These are phyloP conservation scores for Apomyelois bistriatella DNA, from an alignment of 2,888 invertebrate genomes.

Conservation along the genomic window DNA sequence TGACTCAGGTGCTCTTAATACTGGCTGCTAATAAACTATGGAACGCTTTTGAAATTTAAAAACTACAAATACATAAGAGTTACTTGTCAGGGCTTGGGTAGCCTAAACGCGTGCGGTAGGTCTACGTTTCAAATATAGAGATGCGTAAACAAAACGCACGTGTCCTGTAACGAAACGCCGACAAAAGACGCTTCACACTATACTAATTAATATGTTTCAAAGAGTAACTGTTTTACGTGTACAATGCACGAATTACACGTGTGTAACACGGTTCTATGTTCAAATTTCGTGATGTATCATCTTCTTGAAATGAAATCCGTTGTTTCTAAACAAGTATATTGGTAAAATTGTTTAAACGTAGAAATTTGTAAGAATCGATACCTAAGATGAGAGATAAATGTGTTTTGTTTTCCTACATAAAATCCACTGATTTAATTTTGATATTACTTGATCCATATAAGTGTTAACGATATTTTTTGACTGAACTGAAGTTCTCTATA, in stretches of 20 bases:
- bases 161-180: conserved; percentile 40
- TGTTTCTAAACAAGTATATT: no score
- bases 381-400: no score
- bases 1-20: background rate
- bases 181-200: conserved; percentile 32
- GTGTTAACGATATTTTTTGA: no score
- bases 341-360: no score
- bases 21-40: background rate
- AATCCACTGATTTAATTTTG: no score
- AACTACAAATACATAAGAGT: background rate
- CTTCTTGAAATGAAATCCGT: no score
- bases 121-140: conserved; percentile 42
- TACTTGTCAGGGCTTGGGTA: no score
- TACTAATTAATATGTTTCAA: conserved; percentile 11
- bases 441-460: no score
- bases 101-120: conserved; percentile 60
- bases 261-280: background rate
- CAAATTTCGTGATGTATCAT: no score
- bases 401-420: no score
- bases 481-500: no score
- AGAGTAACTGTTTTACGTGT: conserved; percentile 1
- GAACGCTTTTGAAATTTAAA: background rate
- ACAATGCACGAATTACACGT: background rate
- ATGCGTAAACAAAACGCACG: conserved; percentile 51
- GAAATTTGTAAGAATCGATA: no score